Evolutionary conservation across 2,888 invertebrate species (phyloP).

Genomic region (Meteorus cinctellus): DNA sequence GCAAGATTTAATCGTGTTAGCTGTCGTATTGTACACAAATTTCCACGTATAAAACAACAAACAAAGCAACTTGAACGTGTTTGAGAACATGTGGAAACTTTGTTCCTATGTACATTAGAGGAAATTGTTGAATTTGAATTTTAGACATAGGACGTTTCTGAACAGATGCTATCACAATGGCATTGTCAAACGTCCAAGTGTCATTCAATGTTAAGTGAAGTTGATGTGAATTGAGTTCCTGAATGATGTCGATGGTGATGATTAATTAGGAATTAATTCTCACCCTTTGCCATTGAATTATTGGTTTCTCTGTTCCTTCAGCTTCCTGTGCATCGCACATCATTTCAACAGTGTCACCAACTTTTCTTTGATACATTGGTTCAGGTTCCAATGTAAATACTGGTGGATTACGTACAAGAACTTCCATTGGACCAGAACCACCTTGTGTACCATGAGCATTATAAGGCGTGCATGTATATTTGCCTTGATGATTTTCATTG

Average conservation of each 20-base stretch:
- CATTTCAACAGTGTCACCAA: constrained; percentile 93
- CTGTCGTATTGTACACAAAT: too few relatives aligned
- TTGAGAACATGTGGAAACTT: not conserved
- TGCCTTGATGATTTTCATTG: constrained; percentile 92
- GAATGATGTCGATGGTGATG: too few relatives aligned
- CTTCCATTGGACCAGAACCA: constrained; percentile 87
- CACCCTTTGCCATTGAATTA: constrained; percentile 91
- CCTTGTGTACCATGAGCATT: constrained; percentile 96
- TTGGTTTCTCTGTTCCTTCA: constrained; percentile 92
- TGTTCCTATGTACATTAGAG: not conserved
- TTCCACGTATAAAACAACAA: too few relatives aligned
- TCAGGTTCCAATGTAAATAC: constrained; percentile 93
- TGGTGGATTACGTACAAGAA: constrained; percentile 93
- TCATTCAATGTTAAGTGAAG: constrained; percentile 66
- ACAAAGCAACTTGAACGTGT: not conserved
- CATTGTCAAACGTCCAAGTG: constrained; percentile 58
- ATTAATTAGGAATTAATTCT: constrained; percentile 48
- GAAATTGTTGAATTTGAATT: constrained; percentile 52
- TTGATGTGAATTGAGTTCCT: constrained; percentile 49
- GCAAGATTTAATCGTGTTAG: too few relatives aligned
- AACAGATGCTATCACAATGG: constrained; percentile 25
- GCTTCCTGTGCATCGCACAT: constrained; percentile 95
- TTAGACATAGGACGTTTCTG: constrained; percentile 44
- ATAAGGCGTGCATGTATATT: constrained; percentile 96
- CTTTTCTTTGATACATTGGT: constrained; percentile 91